phyloP scores from a whole-genome alignment of 2,113 vertebrate species.

The Hirundichthys speculiger region DNA sequence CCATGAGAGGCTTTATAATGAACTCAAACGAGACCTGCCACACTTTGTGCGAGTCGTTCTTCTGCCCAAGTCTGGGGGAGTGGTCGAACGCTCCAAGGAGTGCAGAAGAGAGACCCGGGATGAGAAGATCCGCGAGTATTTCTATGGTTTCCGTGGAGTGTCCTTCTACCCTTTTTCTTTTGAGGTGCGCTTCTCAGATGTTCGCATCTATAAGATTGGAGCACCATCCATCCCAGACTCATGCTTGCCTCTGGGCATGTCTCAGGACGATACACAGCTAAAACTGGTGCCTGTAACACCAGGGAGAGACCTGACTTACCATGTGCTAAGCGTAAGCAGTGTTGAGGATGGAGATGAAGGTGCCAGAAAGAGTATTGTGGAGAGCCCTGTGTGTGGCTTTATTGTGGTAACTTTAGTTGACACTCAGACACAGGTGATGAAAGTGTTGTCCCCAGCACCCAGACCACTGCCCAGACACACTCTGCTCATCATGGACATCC shows the following conservation, averaged over 20 bases:
- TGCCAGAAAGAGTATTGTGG: conserved; percentile 77
- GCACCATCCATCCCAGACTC: conserved; percentile 98
- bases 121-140: conserved; percentile 95
- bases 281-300: conserved; percentile 96
- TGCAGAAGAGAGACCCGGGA: conserved; percentile 91
- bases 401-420: conserved; percentile 95
- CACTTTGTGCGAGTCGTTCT: conserved; percentile 95
- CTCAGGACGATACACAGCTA: conserved; percentile 97
- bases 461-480: conserved; percentile 93
- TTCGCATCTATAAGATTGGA: conserved; percentile 97
- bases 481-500: conserved; percentile 98
- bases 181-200: conserved; percentile 95
- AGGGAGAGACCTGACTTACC: conserved; percentile 95
- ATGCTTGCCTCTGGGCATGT: conserved; percentile 96
- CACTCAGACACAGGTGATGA: conserved; percentile 92
- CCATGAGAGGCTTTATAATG: conserved; percentile 96
- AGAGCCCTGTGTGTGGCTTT: conserved; percentile 94
- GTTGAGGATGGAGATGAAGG: conserved; percentile 86
- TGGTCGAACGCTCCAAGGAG: conserved; percentile 96
- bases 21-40: conserved; percentile 94
- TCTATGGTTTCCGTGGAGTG: conserved; percentile 92
- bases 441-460: conserved; percentile 92
- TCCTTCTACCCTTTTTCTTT: conserved; percentile 96
- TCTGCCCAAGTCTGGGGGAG: conserved; percentile 93
- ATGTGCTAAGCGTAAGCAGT: conserved; percentile 94